A percentile compares a stretch with the other conserved stretches of the same genome.
These are phyloP conservation scores for Cynoglossus semilaevis DNA, from an alignment of 2,113 vertebrate species.

Conservation along the genomic window DNA sequence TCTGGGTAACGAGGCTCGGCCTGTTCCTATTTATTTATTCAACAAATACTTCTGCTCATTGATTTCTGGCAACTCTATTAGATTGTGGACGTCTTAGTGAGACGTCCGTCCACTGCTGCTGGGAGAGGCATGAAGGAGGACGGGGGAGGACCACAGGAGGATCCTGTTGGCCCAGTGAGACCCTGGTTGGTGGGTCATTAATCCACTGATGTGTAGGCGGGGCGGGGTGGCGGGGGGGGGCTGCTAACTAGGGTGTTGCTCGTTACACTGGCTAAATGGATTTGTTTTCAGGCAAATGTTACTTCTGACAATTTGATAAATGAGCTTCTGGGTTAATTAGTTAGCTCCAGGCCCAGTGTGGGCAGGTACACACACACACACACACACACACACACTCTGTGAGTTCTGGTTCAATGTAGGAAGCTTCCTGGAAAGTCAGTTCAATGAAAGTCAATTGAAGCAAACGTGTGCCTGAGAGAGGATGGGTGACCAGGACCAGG, in stretches of 20 bases:
- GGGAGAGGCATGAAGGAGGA: not conserved
- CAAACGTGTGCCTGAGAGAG: no score
- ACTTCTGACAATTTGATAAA: no score
- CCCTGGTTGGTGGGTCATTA: not conserved
- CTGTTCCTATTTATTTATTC: constrained; percentile 3
- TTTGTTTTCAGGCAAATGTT: not conserved
- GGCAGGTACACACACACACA: no score
- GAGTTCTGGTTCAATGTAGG: no score
- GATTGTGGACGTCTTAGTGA: not conserved
- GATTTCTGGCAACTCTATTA: not conserved
- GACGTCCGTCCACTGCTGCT: not conserved
- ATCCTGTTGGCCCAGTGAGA: no score
- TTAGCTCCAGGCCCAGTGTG: no score
- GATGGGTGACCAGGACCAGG: no score
- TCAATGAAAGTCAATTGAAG: no score
- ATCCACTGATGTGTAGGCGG: not conserved
- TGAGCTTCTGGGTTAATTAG: no score
- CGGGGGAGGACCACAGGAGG: no score
- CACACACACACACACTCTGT: no score
- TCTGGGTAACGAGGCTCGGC: not conserved
- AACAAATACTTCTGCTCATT: not conserved
- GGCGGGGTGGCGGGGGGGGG: not conserved
- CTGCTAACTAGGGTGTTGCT: not conserved
- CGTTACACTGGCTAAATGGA: not conserved
- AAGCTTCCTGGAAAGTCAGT: no score